phyloP scores from a whole-genome alignment of 2,888 invertebrate species.

The Andrena hattorfiana region DNA sequence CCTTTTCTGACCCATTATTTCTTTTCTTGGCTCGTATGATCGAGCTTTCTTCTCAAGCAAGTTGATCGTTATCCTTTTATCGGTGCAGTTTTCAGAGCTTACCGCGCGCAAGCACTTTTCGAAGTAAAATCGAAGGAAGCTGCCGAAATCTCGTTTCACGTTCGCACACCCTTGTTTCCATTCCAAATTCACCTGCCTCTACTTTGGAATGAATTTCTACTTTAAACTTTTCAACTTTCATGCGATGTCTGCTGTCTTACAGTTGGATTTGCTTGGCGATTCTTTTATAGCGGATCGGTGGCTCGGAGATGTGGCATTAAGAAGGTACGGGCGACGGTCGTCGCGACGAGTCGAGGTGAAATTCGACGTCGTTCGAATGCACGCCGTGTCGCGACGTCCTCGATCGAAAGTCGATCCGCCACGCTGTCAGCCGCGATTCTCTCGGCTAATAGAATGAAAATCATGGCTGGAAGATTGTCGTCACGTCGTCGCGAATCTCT shows the following conservation, averaged over 20 bases:
- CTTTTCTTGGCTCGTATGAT: constrained; percentile 3
- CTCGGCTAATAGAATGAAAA: constrained; percentile 45
- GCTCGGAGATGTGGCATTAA: not conserved
- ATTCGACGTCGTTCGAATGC: constrained; percentile 44
- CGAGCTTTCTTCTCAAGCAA: not conserved
- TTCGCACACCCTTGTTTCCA: no score
- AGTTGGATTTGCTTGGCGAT: not conserved
- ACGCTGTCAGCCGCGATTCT: constrained; percentile 10
- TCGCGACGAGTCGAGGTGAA: constrained; percentile 14
- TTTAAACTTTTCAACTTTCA: no score
- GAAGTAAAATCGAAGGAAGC: no score
- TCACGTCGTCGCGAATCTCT: constrained; percentile 40
- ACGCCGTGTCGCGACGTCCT: constrained; percentile 6
- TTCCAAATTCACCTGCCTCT: no score
- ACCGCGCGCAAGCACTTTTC: not conserved
- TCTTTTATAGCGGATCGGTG: not conserved
- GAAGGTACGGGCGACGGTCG: not conserved
- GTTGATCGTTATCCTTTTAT: not conserved
- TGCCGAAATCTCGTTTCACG: no score
- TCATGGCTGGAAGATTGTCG: constrained; percentile 28
- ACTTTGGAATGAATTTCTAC: no score
- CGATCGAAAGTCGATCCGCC: constrained; percentile 50
- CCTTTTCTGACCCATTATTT: constrained; percentile 22
- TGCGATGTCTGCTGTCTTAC: not conserved
- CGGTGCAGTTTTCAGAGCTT: not conserved